Base-by-base conservation (phyloP, 2,113 vertebrate genomes). In the Epinephelus lanceolatus region DNA sequence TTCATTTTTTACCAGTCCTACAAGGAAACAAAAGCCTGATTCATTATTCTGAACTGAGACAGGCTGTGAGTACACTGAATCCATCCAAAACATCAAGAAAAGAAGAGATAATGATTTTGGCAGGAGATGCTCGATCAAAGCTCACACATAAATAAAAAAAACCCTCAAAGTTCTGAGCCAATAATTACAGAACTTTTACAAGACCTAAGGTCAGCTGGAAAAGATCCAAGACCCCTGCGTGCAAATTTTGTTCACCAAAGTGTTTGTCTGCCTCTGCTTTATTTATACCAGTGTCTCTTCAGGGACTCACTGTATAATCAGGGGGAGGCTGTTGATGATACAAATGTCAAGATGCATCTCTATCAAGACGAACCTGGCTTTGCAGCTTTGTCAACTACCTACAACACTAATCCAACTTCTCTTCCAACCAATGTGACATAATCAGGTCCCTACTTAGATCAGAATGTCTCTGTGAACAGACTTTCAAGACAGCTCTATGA, bases 1-100 rank as follows among this genome's bases (percentile, higher is more conserved):
- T 97, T 98, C 98, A 99, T 99, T 95, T 97, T 86, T 80, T 96
- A 93, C 92, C 88, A 93, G 90, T 95, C 96, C 85, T 93, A 78
- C 21, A 84, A 81, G 51, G 27, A 76, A 90, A 90, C 18, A 81
- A 76, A 89, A 73, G 25, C 45, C 47, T n/a, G 33, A 61, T 51
- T 90, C 65, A 88, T 74, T 83, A 73, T 62, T 78, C 40, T 3
- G 40, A 11, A 72, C 33, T 14, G 59, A 84, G 25, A 23, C 61
- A 49, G 71, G 23, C 59, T 63, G 67, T 19, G 21, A 60, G 69
- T 17, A 25, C 55, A 52, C 47, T 12, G 2, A 67, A 77, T 65
- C 51, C 40, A 63, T 56, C 15, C 19, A 13, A 69, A 83, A 72
- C 71, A 63, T 82, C 11, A 67, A 63, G 33, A 56, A 40, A 23